A percentile compares a stretch with the other conserved stretches of the same genome.
phyloP scores from a whole-genome alignment of 2,113 vertebrate species.

The Oreochromis spilurus region DNA sequence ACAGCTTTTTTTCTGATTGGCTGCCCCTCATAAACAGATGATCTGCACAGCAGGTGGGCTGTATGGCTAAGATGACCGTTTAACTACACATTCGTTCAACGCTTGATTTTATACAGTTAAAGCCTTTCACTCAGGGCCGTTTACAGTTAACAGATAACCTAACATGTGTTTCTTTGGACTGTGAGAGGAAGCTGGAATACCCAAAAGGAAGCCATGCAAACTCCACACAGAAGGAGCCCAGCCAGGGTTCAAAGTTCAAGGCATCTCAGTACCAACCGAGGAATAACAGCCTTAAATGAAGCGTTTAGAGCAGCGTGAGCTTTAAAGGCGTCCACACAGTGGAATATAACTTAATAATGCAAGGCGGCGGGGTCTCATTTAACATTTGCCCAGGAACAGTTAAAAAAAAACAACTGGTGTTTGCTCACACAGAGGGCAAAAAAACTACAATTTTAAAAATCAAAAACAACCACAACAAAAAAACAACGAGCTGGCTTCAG shows the following conservation, averaged over 20 bases:
- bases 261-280: not conserved
- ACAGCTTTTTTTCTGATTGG: not conserved
- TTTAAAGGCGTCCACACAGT: not conserved
- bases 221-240: not conserved
- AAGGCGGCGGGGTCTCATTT: not conserved
- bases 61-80: not conserved
- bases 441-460: not conserved
- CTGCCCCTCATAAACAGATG: not conserved
- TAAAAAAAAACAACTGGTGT: not conserved
- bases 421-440: not conserved
- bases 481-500: not conserved
- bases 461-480: not conserved
- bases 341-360: not conserved
- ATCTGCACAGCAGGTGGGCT: not conserved
- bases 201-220: not conserved
- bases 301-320: not conserved
- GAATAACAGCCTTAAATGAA: not conserved
- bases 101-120: not conserved
- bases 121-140: not conserved
- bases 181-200: not conserved
- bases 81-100: fast-evolving
- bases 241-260: not conserved
- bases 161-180: not conserved
- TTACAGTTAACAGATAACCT: not conserved
- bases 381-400: not conserved